Evolutionary conservation across 2,113 vertebrate species (phyloP).

Genomic region (Semicossyphus pulcher): DNA sequence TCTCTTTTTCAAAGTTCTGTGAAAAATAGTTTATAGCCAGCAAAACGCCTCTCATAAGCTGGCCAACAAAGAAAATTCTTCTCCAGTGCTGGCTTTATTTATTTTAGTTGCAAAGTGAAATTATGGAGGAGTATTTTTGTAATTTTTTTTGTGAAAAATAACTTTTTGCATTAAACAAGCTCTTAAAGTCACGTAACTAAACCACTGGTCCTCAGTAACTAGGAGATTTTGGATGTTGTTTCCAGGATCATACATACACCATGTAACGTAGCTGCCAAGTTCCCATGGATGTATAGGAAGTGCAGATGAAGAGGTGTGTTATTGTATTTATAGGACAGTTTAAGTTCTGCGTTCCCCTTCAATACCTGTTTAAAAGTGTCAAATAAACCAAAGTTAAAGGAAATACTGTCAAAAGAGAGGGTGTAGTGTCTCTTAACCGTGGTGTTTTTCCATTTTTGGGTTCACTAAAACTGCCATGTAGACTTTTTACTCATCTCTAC

Average conservation of each 20-base stretch:
- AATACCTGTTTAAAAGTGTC: constrained; percentile 26
- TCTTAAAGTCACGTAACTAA: constrained; percentile 40
- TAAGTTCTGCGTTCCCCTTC: not conserved
- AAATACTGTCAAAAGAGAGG: constrained; percentile 27
- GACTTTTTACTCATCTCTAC: constrained; percentile 41
- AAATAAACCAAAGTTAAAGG: constrained; percentile 65
- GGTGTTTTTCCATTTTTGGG: constrained; percentile 13
- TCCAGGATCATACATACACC: not conserved
- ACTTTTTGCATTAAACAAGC: constrained; percentile 39
- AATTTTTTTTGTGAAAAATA: constrained; percentile 30
- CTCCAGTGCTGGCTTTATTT: constrained; percentile 77
- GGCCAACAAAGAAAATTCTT: constrained; percentile 38
- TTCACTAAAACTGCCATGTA: not conserved
- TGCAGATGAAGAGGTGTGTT: constrained; percentile 1
- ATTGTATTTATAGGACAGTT: constrained; percentile 19
- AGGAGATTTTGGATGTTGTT: constrained; percentile 23
- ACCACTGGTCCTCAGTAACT: constrained; percentile 36
- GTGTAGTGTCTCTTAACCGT: constrained; percentile 22
- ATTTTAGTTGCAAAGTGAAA: constrained; percentile 78
- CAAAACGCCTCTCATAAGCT: constrained; percentile 38
- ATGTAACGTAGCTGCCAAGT: not conserved
- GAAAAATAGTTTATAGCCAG: constrained; percentile 39
- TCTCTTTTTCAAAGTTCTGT: constrained; percentile 46
- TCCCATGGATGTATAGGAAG: constrained; percentile 6
- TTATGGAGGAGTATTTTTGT: constrained; percentile 68